A percentile compares a stretch with the other conserved stretches of the same genome.
Evolutionary conservation across 2,888 invertebrate species (phyloP).

Genomic region (Myathropa florea): DNA sequence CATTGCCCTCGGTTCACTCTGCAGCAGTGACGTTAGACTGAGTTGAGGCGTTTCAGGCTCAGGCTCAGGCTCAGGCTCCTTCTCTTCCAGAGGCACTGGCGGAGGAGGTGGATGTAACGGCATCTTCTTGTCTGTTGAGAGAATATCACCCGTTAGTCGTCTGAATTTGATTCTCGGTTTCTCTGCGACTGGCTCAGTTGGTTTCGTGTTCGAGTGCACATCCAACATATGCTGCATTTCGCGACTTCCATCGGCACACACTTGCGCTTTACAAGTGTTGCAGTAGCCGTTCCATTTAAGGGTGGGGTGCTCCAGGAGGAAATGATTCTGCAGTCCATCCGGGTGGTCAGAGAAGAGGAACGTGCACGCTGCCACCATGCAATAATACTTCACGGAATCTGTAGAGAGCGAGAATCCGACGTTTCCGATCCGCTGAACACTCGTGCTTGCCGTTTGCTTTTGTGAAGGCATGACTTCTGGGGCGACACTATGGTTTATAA

Average conservation of each 20-base stretch:
- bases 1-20: constrained; percentile 63
- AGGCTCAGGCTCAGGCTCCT: background rate
- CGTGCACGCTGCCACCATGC: constrained; percentile 76
- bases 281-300: constrained; percentile 84
- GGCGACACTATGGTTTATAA: background rate
- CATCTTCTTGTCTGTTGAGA: constrained; percentile 59
- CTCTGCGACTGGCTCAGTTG: constrained; percentile 1
- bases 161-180: constrained; percentile 75
- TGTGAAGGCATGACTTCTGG: constrained; percentile 12
- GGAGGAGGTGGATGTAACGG: background rate
- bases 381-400: constrained; percentile 74
- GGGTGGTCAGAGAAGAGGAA: constrained; percentile 77
- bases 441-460: background rate
- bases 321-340: constrained; percentile 77
- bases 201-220: constrained; percentile 62
- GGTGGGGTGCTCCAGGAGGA: constrained; percentile 75
- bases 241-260: constrained; percentile 26
- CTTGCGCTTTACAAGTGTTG: constrained; percentile 79
- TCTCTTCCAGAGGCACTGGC: background rate
- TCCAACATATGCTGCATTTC: constrained; percentile 77
- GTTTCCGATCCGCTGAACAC: constrained; percentile 73
- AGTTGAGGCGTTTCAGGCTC: background rate
- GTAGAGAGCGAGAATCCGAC: constrained; percentile 73
- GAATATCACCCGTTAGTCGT: constrained; percentile 76
- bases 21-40: constrained; percentile 43